Evolutionary conservation across 2,888 invertebrate genomes (phyloP).

Genomic region (Napeogenes sylphis): DNA sequence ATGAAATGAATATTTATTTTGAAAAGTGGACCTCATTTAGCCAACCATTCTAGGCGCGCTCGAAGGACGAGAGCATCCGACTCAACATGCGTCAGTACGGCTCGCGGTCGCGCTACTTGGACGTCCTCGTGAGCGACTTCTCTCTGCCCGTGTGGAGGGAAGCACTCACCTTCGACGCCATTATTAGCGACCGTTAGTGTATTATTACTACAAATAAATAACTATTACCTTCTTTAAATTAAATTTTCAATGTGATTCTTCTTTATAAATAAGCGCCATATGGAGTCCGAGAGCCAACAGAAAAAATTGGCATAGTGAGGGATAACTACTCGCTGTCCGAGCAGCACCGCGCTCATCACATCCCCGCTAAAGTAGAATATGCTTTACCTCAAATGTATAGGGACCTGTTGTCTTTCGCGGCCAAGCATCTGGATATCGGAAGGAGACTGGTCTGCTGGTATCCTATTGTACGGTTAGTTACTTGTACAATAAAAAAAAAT

Average conservation of each 20-base stretch:
- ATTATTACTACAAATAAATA: neutral
- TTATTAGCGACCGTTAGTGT: constrained; percentile 95
- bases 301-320: constrained; percentile 86
- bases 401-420: constrained; percentile 91
- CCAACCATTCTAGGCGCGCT: constrained; percentile 69
- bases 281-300: constrained; percentile 96
- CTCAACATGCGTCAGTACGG: constrained; percentile 95
- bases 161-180: constrained; percentile 87
- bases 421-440: constrained; percentile 83
- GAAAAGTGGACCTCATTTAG: too few relatives aligned
- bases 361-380: constrained; percentile 92
- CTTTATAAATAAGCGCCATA: constrained; percentile 87
- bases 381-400: constrained; percentile 87
- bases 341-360: constrained; percentile 82
- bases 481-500: neutral
- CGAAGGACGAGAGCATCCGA: constrained; percentile 90
- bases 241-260: neutral
- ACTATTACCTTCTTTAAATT: too few relatives aligned
- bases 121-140: constrained; percentile 94
- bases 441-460: constrained; percentile 97
- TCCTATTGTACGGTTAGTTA: constrained; percentile 87
- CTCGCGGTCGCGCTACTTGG: constrained; percentile 85
- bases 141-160: constrained; percentile 88
- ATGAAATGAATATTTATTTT: too few relatives aligned
- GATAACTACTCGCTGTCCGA: constrained; percentile 80